These are phyloP conservation scores for Neolamprologus kungweensis DNA, from an alignment of 2,113 vertebrate genomes.

Conservation along the genomic window DNA sequence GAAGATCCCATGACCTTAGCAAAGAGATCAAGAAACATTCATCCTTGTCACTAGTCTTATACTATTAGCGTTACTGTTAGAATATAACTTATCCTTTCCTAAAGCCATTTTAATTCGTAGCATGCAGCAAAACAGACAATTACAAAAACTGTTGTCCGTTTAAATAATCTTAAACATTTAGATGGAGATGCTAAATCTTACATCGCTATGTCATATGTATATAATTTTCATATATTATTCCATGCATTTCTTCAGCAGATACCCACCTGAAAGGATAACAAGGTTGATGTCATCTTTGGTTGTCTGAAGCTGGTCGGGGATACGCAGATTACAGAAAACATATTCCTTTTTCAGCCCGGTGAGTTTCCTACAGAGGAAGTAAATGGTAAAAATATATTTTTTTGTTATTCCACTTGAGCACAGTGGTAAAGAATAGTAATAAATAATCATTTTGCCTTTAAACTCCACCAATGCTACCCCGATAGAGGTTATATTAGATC, in stretches of 20 bases:
- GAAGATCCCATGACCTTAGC: constrained; percentile 65
- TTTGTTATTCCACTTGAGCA: background rate
- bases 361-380: constrained; percentile 34
- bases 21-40: background rate
- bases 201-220: background rate
- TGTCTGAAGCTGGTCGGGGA: constrained; percentile 52
- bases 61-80: background rate
- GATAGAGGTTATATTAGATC: background rate
- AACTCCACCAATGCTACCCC: background rate
- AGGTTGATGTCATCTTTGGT: constrained; percentile 68
- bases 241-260: background rate
- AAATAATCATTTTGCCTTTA: background rate
- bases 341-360: constrained; percentile 65
- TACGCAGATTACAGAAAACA: constrained; percentile 65
- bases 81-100: background rate
- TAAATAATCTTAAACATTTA: background rate
- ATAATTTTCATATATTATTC: background rate
- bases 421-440: background rate
- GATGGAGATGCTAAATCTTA: background rate
- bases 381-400: background rate
- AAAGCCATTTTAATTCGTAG: background rate
- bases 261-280: constrained; percentile 66
- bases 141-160: background rate
- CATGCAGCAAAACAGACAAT: background rate
- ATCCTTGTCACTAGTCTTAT: background rate